phyloP scores from a whole-genome alignment of 1,140 invertebrate species.

The Helicoverpa zea region DNA sequence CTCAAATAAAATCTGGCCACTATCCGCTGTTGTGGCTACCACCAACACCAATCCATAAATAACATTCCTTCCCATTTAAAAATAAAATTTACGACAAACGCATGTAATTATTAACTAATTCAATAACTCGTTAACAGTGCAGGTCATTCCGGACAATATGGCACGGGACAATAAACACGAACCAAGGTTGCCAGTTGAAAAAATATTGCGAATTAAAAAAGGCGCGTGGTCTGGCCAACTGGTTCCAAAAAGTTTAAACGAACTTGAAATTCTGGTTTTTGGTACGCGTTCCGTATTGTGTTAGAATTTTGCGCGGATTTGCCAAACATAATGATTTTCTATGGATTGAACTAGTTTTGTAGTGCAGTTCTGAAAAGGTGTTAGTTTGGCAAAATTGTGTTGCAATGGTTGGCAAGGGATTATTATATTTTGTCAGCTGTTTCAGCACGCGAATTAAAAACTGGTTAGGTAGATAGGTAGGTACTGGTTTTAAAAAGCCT shows the following conservation, averaged over 20 bases:
- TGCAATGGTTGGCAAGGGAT: slow-evolving; percentile 21
- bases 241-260: slow-evolving; percentile 58
- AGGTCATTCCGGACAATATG: slow-evolving; percentile 75
- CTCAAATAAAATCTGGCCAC: neutral
- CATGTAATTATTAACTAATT: slow-evolving; percentile 79
- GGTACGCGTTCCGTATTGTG: slow-evolving; percentile 56
- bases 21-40: slow-evolving; percentile 5
- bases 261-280: slow-evolving; percentile 77
- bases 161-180: slow-evolving; percentile 54
- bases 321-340: slow-evolving; percentile 75
- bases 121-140: slow-evolving; percentile 76
- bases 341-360: slow-evolving; percentile 65
- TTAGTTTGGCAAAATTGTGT: slow-evolving; percentile 12
- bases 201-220: slow-evolving; percentile 74
- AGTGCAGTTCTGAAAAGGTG: slow-evolving; percentile 65
- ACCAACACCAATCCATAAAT: slow-evolving; percentile 29
- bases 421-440: slow-evolving; percentile 20
- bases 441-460: slow-evolving; percentile 16
- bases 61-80: slow-evolving; percentile 42
- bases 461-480: neutral
- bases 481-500: too few relatives aligned
- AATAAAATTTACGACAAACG: slow-evolving; percentile 66
- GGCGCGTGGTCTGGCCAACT: slow-evolving; percentile 75
- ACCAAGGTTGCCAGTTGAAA: slow-evolving; percentile 60
- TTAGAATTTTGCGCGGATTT: slow-evolving; percentile 69